Evolutionary conservation across 2,113 vertebrate genomes (phyloP).

Genomic region (Lamprotornis superbus): DNA sequence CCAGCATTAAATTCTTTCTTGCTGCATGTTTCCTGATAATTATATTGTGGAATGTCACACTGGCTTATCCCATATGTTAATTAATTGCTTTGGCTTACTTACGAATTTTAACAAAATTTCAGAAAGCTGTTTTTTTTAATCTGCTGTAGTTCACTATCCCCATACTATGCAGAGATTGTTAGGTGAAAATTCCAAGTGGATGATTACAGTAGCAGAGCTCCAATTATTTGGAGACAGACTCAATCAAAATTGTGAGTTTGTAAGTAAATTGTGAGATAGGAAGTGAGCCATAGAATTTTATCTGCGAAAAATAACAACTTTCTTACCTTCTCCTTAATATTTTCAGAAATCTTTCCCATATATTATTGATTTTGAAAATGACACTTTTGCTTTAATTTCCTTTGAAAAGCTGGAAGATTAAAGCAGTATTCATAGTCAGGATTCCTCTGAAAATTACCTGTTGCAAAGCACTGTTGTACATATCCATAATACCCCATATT

Average conservation of each 20-base stretch:
- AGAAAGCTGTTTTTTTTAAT: conserved; percentile 28
- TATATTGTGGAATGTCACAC: neutral
- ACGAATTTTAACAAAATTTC: conserved; percentile 7
- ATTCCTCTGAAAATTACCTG: neutral
- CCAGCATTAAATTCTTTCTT: neutral
- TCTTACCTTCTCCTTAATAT: neutral
- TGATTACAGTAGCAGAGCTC: neutral
- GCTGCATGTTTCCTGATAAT: conserved; percentile 18
- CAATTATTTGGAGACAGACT: neutral
- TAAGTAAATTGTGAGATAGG: neutral
- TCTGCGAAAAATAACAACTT: neutral
- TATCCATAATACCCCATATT: neutral
- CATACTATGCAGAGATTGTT: conserved; percentile 19
- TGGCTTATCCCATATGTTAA: neutral
- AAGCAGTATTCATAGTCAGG: neutral
- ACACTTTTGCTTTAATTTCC: neutral
- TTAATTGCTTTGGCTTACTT: conserved; percentile 48
- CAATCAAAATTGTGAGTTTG: neutral
- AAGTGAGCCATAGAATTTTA: neutral
- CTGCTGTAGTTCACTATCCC: neutral
- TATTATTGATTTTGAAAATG: neutral
- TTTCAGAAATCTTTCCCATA: neutral
- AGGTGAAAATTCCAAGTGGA: neutral
- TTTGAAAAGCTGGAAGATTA: neutral
- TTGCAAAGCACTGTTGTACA: neutral